Evolutionary conservation across 2,113 vertebrate species (phyloP).

Genomic region (Eurystomus gularis): DNA sequence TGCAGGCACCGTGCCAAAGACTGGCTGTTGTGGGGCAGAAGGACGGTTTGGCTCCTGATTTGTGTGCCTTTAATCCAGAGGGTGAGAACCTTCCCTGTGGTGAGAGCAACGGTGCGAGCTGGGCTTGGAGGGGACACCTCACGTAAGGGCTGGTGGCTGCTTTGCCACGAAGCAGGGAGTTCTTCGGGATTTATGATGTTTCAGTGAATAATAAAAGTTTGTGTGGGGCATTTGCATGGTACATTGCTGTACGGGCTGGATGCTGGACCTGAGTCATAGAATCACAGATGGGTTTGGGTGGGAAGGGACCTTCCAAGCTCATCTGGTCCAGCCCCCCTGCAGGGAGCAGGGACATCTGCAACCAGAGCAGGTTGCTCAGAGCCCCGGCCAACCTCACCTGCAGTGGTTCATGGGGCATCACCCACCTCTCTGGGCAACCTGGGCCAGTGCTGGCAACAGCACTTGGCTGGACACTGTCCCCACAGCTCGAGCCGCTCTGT

Average conservation of each 20-base stretch:
- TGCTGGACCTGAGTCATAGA: background rate
- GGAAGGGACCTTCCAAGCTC: background rate
- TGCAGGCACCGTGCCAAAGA: background rate
- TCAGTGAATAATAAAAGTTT: slow-evolving; percentile 22
- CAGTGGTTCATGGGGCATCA: background rate
- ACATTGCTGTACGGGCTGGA: background rate
- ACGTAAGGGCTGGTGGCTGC: background rate
- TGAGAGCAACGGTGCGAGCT: background rate
- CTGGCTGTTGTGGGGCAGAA: background rate
- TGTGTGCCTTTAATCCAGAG: background rate
- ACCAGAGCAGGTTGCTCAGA: background rate
- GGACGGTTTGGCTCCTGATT: background rate
- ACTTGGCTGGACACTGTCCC: rapidly evolving
- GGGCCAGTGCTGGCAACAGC: background rate
- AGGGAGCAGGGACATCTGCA: background rate
- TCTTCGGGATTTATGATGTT: background rate
- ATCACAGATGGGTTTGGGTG: background rate
- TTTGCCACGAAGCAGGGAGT: background rate
- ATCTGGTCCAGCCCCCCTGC: background rate
- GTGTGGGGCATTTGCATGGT: background rate
- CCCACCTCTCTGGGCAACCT: background rate
- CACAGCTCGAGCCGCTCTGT: rapidly evolving
- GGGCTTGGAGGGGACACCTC: rapidly evolving
- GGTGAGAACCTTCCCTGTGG: background rate
- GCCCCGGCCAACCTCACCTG: background rate